Base-by-base conservation (phyloP, 2,888 invertebrate genomes). In the Eubasilissa splendida region DNA sequence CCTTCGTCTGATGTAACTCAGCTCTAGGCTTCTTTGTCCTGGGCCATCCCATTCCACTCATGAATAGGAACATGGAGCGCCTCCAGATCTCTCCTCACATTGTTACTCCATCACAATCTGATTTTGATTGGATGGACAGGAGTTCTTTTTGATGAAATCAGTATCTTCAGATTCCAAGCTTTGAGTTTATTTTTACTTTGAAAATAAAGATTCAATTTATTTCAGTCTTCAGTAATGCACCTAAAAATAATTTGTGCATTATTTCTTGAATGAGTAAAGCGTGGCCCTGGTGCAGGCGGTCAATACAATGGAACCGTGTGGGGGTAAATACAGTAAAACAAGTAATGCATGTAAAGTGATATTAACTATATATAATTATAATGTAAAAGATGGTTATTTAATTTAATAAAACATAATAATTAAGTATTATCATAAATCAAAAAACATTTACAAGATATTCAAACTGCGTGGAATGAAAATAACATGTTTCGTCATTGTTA, bases 291-390 rank as follows among this genome's bases (percentile, higher is more conserved):
- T 11, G 60, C 11, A 63, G 33, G 33, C 11, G 9, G 9, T 63
- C 31, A 63, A 63, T 31, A 31, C 31, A 22, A 31, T 22, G 31
- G 33, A 9, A 4, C 10, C 22, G 60, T 63, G 12, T 63, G 33
- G 11, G 42, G 11, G 31, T 31, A 33, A 63, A 63, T 33, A 12
- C 33, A 33, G 63, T 42, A 33, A 63, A 63, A 63, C 11, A 31
- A 63, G 33, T 33, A 33, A 63, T 63, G 63, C 63, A 33, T 63
- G 63, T 63, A 63, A 63, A 63, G 63, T 63, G 63, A 63, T 63
- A 63, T 63, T 63, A 63, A 63, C 63, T 63, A 63, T 63, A 63
- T 63, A 33, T 33, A 33, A 63, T 63, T 59, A 59, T 59, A 59
- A 14, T 59, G 42, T 42, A 42, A 63, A 63, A 63, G 8, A 63